Evolutionary conservation across 2,888 invertebrate genomes (phyloP).

Genomic region (Xestobium rufovillosum): DNA sequence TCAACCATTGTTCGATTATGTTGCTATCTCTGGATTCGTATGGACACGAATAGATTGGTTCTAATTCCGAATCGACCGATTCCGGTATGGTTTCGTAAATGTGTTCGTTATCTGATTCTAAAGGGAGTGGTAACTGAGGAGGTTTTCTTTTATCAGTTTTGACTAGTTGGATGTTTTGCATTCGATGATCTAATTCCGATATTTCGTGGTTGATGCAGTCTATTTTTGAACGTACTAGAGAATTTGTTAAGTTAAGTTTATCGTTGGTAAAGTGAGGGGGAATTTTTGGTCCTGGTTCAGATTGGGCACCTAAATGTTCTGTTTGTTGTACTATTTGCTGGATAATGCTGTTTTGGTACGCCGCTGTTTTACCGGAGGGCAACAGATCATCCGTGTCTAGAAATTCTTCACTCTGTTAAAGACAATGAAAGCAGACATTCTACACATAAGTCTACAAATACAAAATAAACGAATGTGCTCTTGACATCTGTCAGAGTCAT

Average conservation of each 20-base stretch:
- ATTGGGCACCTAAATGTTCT: slow-evolving; percentile 24
- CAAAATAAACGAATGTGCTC: too few species aligned
- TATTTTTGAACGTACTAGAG: slow-evolving; percentile 36
- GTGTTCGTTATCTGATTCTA: slow-evolving; percentile 52
- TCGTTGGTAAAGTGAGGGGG: slow-evolving; percentile 37
- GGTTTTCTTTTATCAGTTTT: slow-evolving; percentile 39
- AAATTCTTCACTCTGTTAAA: slow-evolving; percentile 34
- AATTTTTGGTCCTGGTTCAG: slow-evolving; percentile 33
- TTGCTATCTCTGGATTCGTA: slow-evolving; percentile 45
- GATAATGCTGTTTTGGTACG: slow-evolving; percentile 47
- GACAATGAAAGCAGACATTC: slow-evolving; percentile 6
- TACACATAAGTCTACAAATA: too few species aligned
- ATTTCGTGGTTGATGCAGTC: slow-evolving; percentile 49
- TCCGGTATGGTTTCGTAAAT: slow-evolving; percentile 61
- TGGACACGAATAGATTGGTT: slow-evolving; percentile 57
- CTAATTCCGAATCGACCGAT: slow-evolving; percentile 48
- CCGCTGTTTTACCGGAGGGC: slow-evolving; percentile 32
- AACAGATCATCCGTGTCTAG: slow-evolving; percentile 29
- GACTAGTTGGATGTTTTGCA: slow-evolving; percentile 52
- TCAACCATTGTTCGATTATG: slow-evolving; percentile 36
- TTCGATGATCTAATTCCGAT: slow-evolving; percentile 49
- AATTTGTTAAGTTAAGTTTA: slow-evolving; percentile 36
- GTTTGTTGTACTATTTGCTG: slow-evolving; percentile 44
- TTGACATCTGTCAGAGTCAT: too few species aligned
- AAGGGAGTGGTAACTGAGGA: slow-evolving; percentile 33